A percentile compares a stretch with the other conserved stretches of the same genome.
Conservation (phyloP, 2,888 invertebrate genomes). For the Metallyticus violacea region DNA sequence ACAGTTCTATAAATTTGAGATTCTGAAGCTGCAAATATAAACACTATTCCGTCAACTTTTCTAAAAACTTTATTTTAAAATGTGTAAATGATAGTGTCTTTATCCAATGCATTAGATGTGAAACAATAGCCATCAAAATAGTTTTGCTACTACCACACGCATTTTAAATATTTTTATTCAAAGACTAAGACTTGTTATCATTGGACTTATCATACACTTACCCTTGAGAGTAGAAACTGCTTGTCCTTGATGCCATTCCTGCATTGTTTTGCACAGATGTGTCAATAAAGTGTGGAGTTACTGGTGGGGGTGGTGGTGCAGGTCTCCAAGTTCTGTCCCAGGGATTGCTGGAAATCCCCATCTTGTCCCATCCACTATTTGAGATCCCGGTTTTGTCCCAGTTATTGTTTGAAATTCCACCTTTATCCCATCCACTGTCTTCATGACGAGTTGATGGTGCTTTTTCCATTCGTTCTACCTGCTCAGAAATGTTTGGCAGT, state of each 20-base stretch:
- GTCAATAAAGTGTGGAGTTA: constrained; percentile 43
- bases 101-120: too few relatives aligned
- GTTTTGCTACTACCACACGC: too few relatives aligned
- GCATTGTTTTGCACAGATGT: constrained; percentile 10
- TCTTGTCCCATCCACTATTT: constrained; percentile 26
- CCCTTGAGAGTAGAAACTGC: constrained; percentile 51
- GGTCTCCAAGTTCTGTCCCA: constrained; percentile 54
- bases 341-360: not conserved
- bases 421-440: not conserved
- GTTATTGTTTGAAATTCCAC: not conserved
- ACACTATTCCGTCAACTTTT: too few relatives aligned
- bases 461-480: constrained; percentile 61
- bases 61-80: too few relatives aligned
- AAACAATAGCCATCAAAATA: too few relatives aligned
- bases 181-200: too few relatives aligned
- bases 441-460: constrained; percentile 40
- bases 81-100: too few relatives aligned
- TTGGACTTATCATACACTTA: constrained; percentile 35
- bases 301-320: constrained; percentile 63
- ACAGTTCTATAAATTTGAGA: too few relatives aligned
- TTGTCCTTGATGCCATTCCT: constrained; percentile 45
- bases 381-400: constrained; percentile 13
- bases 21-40: too few relatives aligned
- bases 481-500: constrained; percentile 38
- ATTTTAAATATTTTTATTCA: too few relatives aligned